Percentiles rank a stretch among this genome's conserved stretches.
These are phyloP conservation scores for Hirudo medicinalis DNA, from an alignment of 1,140 invertebrate species.

Conservation along the genomic window DNA sequence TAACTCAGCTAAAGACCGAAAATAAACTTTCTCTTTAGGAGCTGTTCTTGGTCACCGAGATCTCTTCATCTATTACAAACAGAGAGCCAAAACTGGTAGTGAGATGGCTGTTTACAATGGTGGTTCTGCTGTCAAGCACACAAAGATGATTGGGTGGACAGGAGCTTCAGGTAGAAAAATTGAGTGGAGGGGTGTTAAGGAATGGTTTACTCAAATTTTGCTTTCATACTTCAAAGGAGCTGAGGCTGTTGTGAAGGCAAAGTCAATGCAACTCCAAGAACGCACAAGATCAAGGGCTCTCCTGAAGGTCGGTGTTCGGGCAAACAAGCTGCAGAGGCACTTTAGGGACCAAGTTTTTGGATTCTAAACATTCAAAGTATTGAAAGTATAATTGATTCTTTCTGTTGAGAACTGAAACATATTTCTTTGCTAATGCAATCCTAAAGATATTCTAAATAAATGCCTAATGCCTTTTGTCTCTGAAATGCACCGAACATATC, in stretches of 20 bases:
- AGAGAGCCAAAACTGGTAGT: slow-evolving; percentile 35
- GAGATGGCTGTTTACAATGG: slow-evolving; percentile 25
- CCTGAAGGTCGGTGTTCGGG: slow-evolving; percentile 62
- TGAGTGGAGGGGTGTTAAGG: no score
- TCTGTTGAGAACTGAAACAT: no score
- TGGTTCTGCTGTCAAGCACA: slow-evolving; percentile 54
- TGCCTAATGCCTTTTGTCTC: no score
- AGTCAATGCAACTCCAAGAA: slow-evolving; percentile 59
- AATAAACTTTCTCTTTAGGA: slow-evolving; percentile 49
- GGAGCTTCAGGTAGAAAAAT: slow-evolving; percentile 39
- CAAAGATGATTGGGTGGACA: slow-evolving; percentile 72
- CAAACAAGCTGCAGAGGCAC: slow-evolving; percentile 70
- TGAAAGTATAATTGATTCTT: no score
- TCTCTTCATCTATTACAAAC: slow-evolving; percentile 57
- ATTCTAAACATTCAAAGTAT: slow-evolving; percentile 7
- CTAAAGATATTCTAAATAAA: no score
- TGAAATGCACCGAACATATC: no score
- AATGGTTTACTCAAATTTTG: no score
- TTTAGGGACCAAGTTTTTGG: slow-evolving; percentile 57
- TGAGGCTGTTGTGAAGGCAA: slow-evolving; percentile 48
- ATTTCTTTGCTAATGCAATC: no score
- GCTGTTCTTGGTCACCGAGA: slow-evolving; percentile 76
- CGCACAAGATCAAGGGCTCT: slow-evolving; percentile 61
- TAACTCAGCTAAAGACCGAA: neutral
- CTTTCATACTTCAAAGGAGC: slow-evolving; percentile 32